Evolutionary conservation across 2,797 vertebrate genomes (phyloP), one percentile per base, ranked within the genome.

Genomic region (Phaenicophaeus curvirostris): DNA sequence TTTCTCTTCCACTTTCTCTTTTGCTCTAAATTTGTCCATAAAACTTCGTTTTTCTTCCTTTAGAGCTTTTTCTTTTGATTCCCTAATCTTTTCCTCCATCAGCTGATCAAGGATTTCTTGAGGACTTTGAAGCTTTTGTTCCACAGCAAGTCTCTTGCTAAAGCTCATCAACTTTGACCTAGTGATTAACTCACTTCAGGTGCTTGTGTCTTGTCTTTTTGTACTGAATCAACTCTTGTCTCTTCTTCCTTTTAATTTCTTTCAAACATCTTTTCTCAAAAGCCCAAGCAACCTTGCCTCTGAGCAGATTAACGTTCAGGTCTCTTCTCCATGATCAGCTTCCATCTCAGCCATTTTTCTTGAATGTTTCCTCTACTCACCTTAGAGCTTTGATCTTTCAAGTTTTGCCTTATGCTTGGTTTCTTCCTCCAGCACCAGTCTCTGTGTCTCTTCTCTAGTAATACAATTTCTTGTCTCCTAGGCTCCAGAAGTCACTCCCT

Each of bases 91-190:
- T 78, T 95, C 46, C 51, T 90, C 89, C 51, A 85, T 81, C 59
- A 94, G 27, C 37, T 77, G 53, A 81, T 86, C 80, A 48, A 87
- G 55, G 62, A 95, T 94, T 90, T 95, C 69, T 71, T 79, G 89
- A 78, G 81, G 90, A 53, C 53, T 88, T 81, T 94, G 91, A 66
- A 94, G 66, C 12, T 82, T 93, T 89, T 95, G 23, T 71, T 92
- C 85, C 44, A 66, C 61, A 37, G 53, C 37, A 53, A 92, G 59
- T 81, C 72, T 92, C 73, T 81, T 85, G 48, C 50, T 66, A 91
- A 79, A 94, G 48, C 48, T 89, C 42, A 66, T 90, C 59, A 31
- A 61, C 91, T 95, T 79, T 94, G 71, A 85, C 58, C 44, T 55
- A 39, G 14, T 74, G 41, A 80, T 94, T 87, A 81, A 76, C 58